phyloP scores from a whole-genome alignment of 1,140 invertebrate species.

The Ceratosolen solmsi region DNA sequence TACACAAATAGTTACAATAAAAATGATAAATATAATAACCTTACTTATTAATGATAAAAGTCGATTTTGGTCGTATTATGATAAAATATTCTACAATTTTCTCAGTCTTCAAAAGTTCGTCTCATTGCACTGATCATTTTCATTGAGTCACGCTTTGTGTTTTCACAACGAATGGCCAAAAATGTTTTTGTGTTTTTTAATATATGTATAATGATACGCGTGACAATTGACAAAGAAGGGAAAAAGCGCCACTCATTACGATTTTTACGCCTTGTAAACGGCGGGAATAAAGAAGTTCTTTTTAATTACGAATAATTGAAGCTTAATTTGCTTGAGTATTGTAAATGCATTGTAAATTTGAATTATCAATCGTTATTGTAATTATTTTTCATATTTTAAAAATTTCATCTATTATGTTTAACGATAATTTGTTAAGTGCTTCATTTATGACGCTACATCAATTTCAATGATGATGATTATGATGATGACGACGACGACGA shows the following conservation, averaged over 20 bases:
- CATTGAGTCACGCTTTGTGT: constrained; percentile 43
- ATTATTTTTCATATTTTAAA: too few relatives aligned
- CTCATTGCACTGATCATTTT: constrained; percentile 30
- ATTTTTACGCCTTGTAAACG: not conserved
- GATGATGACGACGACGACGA: too few relatives aligned
- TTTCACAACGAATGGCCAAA: constrained; percentile 13
- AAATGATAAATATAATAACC: constrained; percentile 35
- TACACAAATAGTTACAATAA: not conserved
- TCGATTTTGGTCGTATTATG: not conserved
- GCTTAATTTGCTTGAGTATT: not conserved
- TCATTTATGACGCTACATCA: too few relatives aligned
- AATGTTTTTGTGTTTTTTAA: constrained; percentile 35
- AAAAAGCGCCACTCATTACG: constrained; percentile 25
- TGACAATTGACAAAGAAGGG: constrained; percentile 37
- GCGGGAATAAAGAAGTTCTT: not conserved
- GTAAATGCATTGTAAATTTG: not conserved
- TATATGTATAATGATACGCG: constrained; percentile 30
- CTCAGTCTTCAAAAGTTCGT: constrained; percentile 21
- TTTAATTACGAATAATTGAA: not conserved
- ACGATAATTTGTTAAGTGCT: too few relatives aligned
- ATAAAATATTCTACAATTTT: not conserved
- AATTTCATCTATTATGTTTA: too few relatives aligned
- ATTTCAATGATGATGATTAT: too few relatives aligned
- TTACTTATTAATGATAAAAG: constrained; percentile 37
- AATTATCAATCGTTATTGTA: too few relatives aligned